Conservation (phyloP, 2,797 vertebrate genomes). For the Sebastes iracundus region DNA sequence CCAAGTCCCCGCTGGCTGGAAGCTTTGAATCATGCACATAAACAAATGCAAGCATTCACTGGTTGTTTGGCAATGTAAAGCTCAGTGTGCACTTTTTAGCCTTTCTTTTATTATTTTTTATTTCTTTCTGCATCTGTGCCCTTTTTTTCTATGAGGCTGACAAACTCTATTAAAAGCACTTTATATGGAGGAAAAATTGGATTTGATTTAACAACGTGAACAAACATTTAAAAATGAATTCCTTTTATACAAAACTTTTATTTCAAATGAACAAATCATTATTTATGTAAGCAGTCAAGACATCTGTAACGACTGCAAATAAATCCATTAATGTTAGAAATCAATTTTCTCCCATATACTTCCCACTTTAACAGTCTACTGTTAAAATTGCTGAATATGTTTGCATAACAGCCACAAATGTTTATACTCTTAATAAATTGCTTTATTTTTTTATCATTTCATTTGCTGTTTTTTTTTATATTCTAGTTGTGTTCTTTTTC, state of each 20-base stretch:
- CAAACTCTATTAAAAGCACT: slow-evolving; percentile 6
- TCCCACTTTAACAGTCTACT: neutral
- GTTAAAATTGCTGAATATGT: neutral
- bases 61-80: slow-evolving; percentile 6
- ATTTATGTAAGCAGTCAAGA: neutral
- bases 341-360: neutral
- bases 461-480: neutral
- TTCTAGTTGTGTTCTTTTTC: neutral
- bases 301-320: neutral
- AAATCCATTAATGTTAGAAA: neutral
- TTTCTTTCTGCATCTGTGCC: neutral
- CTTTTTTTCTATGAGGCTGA: neutral
- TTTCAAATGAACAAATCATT: neutral
- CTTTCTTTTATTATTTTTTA: neutral
- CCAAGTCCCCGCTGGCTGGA: slow-evolving; percentile 12
- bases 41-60: slow-evolving; percentile 26
- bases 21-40: slow-evolving; percentile 36
- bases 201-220: neutral
- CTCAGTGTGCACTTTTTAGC: neutral
- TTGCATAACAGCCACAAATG: neutral
- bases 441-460: neutral
- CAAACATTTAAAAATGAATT: neutral
- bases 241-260: neutral
- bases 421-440: neutral
- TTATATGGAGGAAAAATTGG: neutral